A percentile compares a stretch with the other conserved stretches of the same genome.
These are phyloP conservation scores for Drosophila miranda DNA, from an alignment of 1,140 invertebrate genomes.

Conservation along the genomic window DNA sequence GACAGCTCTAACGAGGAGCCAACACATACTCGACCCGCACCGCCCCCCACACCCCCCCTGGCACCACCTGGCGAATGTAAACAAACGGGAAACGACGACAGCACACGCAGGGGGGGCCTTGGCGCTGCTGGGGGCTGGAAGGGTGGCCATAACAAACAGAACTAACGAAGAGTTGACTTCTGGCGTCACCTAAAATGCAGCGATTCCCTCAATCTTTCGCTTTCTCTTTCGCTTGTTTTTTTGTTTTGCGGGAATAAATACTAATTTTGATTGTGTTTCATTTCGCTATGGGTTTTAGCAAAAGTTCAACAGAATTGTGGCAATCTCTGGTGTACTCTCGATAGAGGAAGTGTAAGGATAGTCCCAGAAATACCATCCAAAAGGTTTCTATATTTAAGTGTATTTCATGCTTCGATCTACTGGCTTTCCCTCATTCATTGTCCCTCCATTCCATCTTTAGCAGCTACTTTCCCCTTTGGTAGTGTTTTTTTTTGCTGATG, in stretches of 20 bases:
- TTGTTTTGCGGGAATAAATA: constrained; percentile 8
- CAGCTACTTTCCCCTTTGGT: too few relatives aligned
- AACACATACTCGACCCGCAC: constrained; percentile 24
- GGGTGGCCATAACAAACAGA: constrained; percentile 32
- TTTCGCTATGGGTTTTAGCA: constrained; percentile 1
- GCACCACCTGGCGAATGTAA: constrained; percentile 45
- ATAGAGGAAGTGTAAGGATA: too few relatives aligned
- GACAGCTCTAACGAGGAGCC: constrained; percentile 65
- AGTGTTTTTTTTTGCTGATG: too few relatives aligned
- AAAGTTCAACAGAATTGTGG: not conserved
- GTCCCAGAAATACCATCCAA: too few relatives aligned
- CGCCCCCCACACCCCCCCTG: not conserved
- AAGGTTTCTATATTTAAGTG: too few relatives aligned
- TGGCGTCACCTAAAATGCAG: constrained; percentile 39
- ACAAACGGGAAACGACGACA: constrained; percentile 60
- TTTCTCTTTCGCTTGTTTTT: not conserved
- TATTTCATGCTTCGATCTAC: too few relatives aligned
- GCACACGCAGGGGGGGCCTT: constrained; percentile 39
- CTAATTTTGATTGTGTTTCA: not conserved
- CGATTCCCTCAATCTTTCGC: constrained; percentile 2
- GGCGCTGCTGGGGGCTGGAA: not conserved
- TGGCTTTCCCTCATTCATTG: constrained; percentile 22
- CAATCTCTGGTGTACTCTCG: too few relatives aligned
- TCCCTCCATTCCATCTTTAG: constrained; percentile 18
- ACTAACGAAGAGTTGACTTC: constrained; percentile 57